Evolutionary conservation across 2,113 vertebrate genomes (phyloP).

Genomic region (Heloderma charlesbogerti): DNA sequence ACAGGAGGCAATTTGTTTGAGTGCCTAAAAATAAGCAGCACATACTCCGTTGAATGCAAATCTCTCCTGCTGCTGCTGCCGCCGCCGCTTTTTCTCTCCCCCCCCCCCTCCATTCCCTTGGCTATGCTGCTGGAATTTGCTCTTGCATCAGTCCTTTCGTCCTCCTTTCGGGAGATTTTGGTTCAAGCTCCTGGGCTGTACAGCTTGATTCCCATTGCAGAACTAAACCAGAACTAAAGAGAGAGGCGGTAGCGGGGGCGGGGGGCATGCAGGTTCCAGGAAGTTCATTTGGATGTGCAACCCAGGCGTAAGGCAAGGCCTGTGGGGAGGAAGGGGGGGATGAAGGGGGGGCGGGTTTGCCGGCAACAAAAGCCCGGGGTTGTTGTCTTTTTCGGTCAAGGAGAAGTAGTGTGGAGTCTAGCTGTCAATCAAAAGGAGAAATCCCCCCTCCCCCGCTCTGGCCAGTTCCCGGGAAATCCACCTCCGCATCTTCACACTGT

Average conservation of each 20-base stretch:
- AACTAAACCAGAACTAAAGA: not conserved
- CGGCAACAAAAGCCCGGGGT: not conserved
- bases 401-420: not conserved
- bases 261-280: not conserved
- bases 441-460: constrained; percentile 65
- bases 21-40: not conserved
- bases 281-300: not conserved
- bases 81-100: too few relatives aligned
- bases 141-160: not conserved
- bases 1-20: not conserved
- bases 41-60: not conserved
- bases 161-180: constrained; percentile 14
- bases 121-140: not conserved
- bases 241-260: not conserved
- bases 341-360: not conserved
- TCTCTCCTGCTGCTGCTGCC: not conserved
- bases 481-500: constrained; percentile 72
- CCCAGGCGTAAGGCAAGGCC: not conserved
- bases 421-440: constrained; percentile 36
- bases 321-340: not conserved
- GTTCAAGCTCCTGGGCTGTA: not conserved
- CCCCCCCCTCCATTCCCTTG: not conserved
- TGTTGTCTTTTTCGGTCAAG: not conserved
- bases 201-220: not conserved
- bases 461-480: constrained; percentile 75